Conservation (phyloP, 1,140 invertebrate genomes). For the Colletes gigas region DNA sequence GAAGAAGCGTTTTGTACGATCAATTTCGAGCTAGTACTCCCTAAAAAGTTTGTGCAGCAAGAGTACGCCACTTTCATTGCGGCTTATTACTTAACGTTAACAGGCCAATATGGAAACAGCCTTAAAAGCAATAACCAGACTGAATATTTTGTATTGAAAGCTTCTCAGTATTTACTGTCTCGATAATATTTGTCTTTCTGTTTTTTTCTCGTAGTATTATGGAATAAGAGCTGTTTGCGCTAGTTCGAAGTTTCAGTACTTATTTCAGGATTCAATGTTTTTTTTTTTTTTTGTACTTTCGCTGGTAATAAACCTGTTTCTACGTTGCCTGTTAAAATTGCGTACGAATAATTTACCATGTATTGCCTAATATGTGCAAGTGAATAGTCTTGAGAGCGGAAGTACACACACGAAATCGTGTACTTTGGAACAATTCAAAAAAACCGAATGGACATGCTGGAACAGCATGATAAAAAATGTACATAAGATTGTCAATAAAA, state of each 20-base stretch:
- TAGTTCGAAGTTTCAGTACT: slow-evolving; percentile 8
- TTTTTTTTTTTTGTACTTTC: background rate
- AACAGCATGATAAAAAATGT: slow-evolving; percentile 55
- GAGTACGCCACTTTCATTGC: slow-evolving; percentile 44
- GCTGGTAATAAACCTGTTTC: slow-evolving; percentile 25
- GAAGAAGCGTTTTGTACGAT: slow-evolving; percentile 19
- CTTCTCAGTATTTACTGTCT: background rate
- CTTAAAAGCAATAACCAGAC: background rate
- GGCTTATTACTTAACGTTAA: slow-evolving; percentile 65
- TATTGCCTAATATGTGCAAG: slow-evolving; percentile 24
- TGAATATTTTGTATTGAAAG: slow-evolving; percentile 1
- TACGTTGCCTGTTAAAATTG: slow-evolving; percentile 24
- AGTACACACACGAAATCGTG: slow-evolving; percentile 17
- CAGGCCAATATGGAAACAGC: slow-evolving; percentile 36
- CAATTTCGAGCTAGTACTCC: slow-evolving; percentile 30
- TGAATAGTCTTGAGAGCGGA: slow-evolving; percentile 15
- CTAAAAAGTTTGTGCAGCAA: slow-evolving; percentile 51
- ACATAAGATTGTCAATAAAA: slow-evolving; percentile 66
- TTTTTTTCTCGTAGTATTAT: background rate
- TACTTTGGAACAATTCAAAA: slow-evolving; percentile 41
- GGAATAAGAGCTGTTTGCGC: background rate
- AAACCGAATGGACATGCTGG: slow-evolving; percentile 33
- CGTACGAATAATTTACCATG: slow-evolving; percentile 18
- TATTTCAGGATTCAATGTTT: slow-evolving; percentile 1
- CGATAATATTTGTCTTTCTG: background rate